phyloP scores from a whole-genome alignment of 1,140 invertebrate genomes.

The Pteromalus puparum region DNA sequence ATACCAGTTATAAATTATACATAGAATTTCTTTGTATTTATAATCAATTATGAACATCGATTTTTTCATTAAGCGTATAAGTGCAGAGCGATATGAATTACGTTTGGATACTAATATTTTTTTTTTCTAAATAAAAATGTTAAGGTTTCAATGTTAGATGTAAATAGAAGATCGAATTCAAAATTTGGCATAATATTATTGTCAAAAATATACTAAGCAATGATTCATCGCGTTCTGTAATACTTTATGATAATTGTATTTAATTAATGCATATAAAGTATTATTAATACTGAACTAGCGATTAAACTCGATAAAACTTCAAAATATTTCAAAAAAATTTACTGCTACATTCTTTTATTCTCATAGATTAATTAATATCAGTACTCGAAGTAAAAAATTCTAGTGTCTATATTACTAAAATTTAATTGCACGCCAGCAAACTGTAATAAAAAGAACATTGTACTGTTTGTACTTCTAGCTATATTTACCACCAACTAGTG shows the following conservation, averaged over 20 bases:
- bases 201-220: not conserved
- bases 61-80: conserved; percentile 16
- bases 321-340: not conserved
- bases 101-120: too few relatives aligned
- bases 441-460: conserved; percentile 16
- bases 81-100: conserved; percentile 25
- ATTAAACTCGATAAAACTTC: not conserved
- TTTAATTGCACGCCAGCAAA: not conserved
- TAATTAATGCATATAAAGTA: not conserved
- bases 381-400: conserved; percentile 1
- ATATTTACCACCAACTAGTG: conserved; percentile 18
- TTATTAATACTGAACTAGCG: not conserved
- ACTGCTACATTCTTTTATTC: not conserved
- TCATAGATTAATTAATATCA: not conserved
- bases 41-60: conserved; percentile 10
- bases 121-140: too few relatives aligned
- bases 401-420: conserved; percentile 27
- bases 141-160: too few relatives aligned
- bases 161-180: too few relatives aligned
- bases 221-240: not conserved
- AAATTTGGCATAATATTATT: not conserved
- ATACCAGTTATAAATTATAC: conserved; percentile 29
- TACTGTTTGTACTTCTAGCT: conserved; percentile 13
- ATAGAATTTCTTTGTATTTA: conserved; percentile 8
- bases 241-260: not conserved